Conservation (phyloP, 2,888 invertebrate genomes). For the Magallana nippona region DNA sequence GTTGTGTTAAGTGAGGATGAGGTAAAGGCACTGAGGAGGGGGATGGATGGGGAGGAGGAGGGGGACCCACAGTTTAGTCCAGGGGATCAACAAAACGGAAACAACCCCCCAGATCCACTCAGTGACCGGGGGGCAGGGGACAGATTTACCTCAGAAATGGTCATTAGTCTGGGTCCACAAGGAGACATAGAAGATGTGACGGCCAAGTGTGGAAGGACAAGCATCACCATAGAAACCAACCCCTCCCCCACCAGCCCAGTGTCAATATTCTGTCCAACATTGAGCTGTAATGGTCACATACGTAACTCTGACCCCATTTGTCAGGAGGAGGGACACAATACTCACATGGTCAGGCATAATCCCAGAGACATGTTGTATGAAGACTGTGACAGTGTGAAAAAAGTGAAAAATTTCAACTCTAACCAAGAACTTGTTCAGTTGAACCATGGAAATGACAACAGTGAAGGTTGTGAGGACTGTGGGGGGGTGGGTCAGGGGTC, state of each 20-base stretch:
- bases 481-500: too few relatives aligned
- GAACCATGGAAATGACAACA: too few relatives aligned
- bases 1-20: constrained; percentile 35
- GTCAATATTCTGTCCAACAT: constrained; percentile 7
- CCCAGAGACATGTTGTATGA: neutral
- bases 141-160: constrained; percentile 8
- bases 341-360: neutral
- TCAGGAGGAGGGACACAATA: neutral
- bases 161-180: neutral
- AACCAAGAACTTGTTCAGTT: too few relatives aligned
- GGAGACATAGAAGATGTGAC: neutral
- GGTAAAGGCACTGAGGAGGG: neutral
- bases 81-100: neutral
- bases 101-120: too few relatives aligned
- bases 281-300: neutral
- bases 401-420: too few relatives aligned
- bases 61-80: neutral
- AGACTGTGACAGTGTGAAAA: neutral
- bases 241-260: neutral
- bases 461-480: too few relatives aligned
- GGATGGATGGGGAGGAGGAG: neutral
- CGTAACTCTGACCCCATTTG: constrained; percentile 18
- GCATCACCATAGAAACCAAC: constrained; percentile 24
- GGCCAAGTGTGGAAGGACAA: constrained; percentile 1
- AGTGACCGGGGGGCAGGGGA: neutral